Evolutionary conservation across 1,140 invertebrate genomes (phyloP), one percentile per base, ranked within the genome.

Genomic region (Wiebesia pumilae): DNA sequence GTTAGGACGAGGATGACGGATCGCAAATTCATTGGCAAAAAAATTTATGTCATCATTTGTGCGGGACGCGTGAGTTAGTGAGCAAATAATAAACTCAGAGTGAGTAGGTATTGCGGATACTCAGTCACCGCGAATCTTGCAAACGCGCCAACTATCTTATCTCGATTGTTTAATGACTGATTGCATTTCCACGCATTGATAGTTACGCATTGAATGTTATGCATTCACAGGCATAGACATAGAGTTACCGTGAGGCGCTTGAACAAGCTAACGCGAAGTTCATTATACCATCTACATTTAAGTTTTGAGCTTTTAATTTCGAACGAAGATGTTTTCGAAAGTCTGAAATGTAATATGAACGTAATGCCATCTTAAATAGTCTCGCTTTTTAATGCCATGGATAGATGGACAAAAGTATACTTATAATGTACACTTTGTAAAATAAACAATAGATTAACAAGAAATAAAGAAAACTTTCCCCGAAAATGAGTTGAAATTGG

Each of bases 131-230:
- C 12, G 16, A 79, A 51, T 35, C 10, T 75, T 43, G 71, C 12
- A 12, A 75, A 75, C 30, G 30, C 30, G 27, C 47, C 27, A 38
- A 54, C 33, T 38, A 62, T n/a, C 33, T 81, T 69, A 81, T 81
- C 62, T 69, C 80, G 65, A 69, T 69, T 69, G 38, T 69, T 81
- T 81, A 69, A 81, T 47, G 38, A 81, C 62, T 12, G n/a, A 47
- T 69, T 38, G 27, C 35, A 24, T 81, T 81, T 69, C 80, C 80
- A 12, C 80, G 40, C 80, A 7, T 69, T 30, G 21, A 14, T 69
- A 69, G 62, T 81, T 79, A 33, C 40, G 21, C 14, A 35, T 54
- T 54, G 35, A 54, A 54, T 16, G 3, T 19, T n/a, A n/a, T n/a
- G n/a, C n/a, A n/a, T n/a, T n/a, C n/a, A n/a, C n/a, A 33, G 30